Evolutionary conservation across 1,140 invertebrate species (phyloP), one percentile per base, ranked within the genome.

Genomic region (Lepidurus apus): DNA sequence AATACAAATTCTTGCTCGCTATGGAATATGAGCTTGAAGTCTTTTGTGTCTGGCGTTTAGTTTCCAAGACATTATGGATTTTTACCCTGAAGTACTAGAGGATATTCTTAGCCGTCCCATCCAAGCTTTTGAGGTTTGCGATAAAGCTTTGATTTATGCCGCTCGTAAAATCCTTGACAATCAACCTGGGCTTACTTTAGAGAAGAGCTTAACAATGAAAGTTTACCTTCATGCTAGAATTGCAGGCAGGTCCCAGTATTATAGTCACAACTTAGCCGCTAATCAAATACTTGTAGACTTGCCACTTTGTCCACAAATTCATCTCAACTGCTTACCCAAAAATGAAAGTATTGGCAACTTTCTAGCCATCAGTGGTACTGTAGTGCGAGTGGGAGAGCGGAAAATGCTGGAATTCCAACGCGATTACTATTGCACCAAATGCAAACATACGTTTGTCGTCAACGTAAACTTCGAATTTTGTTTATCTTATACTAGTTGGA

Each of bases 341-440:
- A 90, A 89, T 85, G 86, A 89, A 79, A 91, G 93, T 85, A 84
- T 90, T 79, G 89, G 89, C 80, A 87, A 86, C 79, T 92, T 92
- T 85, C 84, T 93, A 45, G 85, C 83, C 75, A 77, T 85, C 83
- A 82, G 83, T 88, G 93, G 93, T 4, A 93, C 93, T 78, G 90
- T 94, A 47, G 90, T 95, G 73, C 85, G 93, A 82, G 91, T 91
- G 74, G 92, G 91, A 5, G 87, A 90, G 78, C 87, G 91, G 26
- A 93, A 92, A 84, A 89, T 95, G 85, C 84, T 95, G 47, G 93
- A 94, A 85, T 89, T 90, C 84, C 87, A 90, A 82, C 90, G 90
- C 81, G 88, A 89, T 73, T 95, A 91, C 84, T 87, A 89, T 6
- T 96, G 95, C 84, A 86, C 87, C 47, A 94, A 93, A 84, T 97